Conservation (phyloP, 2,113 vertebrate genomes). For the mouse (Mus musculus) region GRCm39 chr10:26383501-26384000, state of each 20-base stretch:
- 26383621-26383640: not conserved
- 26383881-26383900: not conserved
- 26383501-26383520: not conserved
- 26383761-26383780: not conserved
- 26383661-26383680: slow-evolving; percentile 5
- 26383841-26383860: not conserved
- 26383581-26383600: not conserved
- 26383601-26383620: not conserved
- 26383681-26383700: not conserved
- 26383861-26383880: not conserved
- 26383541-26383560: not conserved
- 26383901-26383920: not conserved
- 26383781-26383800: not conserved
- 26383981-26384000: too few relatives aligned
- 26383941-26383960: not conserved
- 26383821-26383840: not conserved
- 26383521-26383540: not conserved
- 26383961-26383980: not conserved
- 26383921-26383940: too few relatives aligned
- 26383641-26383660: not conserved
- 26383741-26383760: not conserved
- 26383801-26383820: accelerated
- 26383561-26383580: not conserved
- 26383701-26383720: not conserved
- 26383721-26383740: not conserved